phyloP scores from a whole-genome alignment of 2,888 invertebrate genomes.

The Choreutis nemorana region DNA sequence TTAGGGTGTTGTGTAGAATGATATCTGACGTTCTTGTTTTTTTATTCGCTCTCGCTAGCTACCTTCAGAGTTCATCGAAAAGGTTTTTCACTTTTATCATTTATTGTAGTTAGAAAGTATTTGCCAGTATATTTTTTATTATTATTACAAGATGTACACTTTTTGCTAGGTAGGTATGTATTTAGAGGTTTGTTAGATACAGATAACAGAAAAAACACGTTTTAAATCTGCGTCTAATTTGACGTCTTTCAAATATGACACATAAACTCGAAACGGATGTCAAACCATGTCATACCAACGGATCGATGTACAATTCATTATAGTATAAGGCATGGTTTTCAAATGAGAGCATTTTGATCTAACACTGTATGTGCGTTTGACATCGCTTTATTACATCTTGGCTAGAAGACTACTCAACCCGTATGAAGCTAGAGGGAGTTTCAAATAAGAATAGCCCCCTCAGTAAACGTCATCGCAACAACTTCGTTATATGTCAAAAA shows the following conservation, averaged over 20 bases:
- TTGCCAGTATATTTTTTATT: too few relatives aligned
- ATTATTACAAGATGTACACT: too few relatives aligned
- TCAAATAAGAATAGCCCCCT: too few relatives aligned
- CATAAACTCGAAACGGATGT: conserved; percentile 3
- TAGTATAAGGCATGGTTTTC: conserved; percentile 53
- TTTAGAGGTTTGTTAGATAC: too few relatives aligned
- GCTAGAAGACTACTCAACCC: too few relatives aligned
- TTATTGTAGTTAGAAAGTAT: background rate
- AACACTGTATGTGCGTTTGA: conserved; percentile 32
- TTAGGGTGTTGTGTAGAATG: too few relatives aligned
- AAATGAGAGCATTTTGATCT: conserved; percentile 37
- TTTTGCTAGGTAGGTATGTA: too few relatives aligned
- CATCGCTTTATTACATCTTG: too few relatives aligned
- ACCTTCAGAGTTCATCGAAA: conserved; percentile 38
- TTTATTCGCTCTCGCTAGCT: conserved; percentile 24
- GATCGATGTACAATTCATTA: background rate
- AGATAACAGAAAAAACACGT: background rate
- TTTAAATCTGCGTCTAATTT: background rate
- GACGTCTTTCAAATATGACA: background rate
- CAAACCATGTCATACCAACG: conserved; percentile 58
- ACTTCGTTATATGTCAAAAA: too few relatives aligned
- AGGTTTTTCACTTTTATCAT: conserved; percentile 24
- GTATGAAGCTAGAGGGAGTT: too few relatives aligned
- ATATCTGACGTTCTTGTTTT: too few relatives aligned
- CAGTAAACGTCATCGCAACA: too few relatives aligned